Conservation (phyloP, 2,888 invertebrate genomes). For the Drepanosiphum platanoidis region DNA sequence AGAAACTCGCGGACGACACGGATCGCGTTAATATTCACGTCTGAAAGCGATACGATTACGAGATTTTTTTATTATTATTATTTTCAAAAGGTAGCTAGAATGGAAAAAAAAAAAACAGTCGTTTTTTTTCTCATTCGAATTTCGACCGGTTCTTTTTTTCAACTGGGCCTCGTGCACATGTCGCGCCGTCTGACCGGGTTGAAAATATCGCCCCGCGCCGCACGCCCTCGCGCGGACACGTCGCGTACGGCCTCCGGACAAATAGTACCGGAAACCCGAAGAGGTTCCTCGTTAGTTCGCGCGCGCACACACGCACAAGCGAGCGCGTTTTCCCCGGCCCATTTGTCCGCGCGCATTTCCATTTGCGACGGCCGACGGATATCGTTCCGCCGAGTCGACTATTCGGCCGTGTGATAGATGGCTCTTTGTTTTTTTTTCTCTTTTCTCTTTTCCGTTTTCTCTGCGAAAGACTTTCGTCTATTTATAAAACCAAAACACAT, state of each 20-base stretch:
- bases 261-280: not conserved
- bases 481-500: not conserved
- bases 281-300: not conserved
- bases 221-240: too few relatives aligned
- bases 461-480: not conserved
- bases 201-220: not conserved
- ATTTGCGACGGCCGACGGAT: not conserved
- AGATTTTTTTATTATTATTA: too few relatives aligned
- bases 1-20: too few relatives aligned
- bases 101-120: too few relatives aligned
- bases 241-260: not conserved
- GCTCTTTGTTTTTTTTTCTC: not conserved
- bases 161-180: too few relatives aligned
- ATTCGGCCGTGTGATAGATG: not conserved
- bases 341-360: not conserved
- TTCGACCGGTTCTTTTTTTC: too few relatives aligned
- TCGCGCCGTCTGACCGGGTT: not conserved
- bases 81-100: too few relatives aligned
- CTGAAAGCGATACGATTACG: too few relatives aligned
- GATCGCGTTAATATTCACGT: too few relatives aligned
- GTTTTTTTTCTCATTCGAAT: too few relatives aligned
- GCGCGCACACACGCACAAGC: not conserved
- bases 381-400: not conserved
- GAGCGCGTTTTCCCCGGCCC: not conserved
- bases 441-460: not conserved